These are phyloP conservation scores for Thereuonema tuberculata DNA, from an alignment of 1,140 invertebrate genomes.

Conservation along the genomic window DNA sequence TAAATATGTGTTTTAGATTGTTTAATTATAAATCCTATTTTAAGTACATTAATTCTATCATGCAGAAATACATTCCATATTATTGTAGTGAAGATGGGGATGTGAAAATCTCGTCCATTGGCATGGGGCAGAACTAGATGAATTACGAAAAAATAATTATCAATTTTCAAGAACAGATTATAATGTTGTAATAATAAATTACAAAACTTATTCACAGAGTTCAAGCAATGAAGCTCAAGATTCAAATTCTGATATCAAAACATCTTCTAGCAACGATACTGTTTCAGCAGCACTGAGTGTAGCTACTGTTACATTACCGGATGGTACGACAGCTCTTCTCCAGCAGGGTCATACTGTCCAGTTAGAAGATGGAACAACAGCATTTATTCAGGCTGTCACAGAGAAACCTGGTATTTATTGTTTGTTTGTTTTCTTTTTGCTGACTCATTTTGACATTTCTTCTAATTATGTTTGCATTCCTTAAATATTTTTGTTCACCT, in stretches of 20 bases:
- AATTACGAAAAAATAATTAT: neutral
- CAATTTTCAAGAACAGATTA: too few relatives aligned
- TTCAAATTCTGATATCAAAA: neutral
- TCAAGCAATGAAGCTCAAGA: slow-evolving; percentile 6
- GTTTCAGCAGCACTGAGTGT: slow-evolving; percentile 9
- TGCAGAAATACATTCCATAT: too few relatives aligned
- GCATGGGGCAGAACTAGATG: neutral
- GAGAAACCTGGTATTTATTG: slow-evolving; percentile 2
- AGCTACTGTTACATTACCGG: slow-evolving; percentile 24
- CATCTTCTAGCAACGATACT: neutral
- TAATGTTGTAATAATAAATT: too few relatives aligned
- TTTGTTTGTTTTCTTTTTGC: too few relatives aligned
- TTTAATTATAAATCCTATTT: too few relatives aligned
- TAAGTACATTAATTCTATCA: too few relatives aligned
- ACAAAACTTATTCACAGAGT: slow-evolving; percentile 7
- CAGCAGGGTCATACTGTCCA: slow-evolving; percentile 29
- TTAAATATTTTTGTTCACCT: too few relatives aligned
- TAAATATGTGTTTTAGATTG: too few relatives aligned
- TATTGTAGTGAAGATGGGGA: too few relatives aligned
- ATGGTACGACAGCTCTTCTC: slow-evolving; percentile 26
- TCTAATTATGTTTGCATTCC: too few relatives aligned
- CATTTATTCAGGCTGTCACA: slow-evolving; percentile 26
- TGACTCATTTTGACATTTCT: too few relatives aligned
- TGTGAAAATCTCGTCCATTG: too few relatives aligned
- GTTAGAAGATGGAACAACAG: slow-evolving; percentile 32